A percentile compares a stretch with the other conserved stretches of the same genome.
These are phyloP conservation scores for Apis cerana DNA, from an alignment of 1,140 invertebrate species.

Conservation along the genomic window DNA sequence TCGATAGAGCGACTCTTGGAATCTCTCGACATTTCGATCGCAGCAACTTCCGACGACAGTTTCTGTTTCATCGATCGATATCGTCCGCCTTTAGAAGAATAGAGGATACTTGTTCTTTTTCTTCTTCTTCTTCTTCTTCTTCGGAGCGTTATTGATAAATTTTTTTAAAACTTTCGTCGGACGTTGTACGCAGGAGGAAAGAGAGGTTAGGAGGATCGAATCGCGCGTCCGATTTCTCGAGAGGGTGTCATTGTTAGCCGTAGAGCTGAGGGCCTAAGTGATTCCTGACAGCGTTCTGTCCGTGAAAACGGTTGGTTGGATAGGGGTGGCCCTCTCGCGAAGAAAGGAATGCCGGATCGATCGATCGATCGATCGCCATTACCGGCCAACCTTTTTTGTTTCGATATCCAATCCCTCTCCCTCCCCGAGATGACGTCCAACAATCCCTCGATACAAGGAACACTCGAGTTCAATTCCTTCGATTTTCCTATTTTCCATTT, in stretches of 20 bases:
- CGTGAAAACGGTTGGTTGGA: constrained; percentile 62
- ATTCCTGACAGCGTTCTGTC: constrained; percentile 68
- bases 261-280: constrained; percentile 63
- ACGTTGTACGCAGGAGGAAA: too few relatives aligned
- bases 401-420: constrained; percentile 12
- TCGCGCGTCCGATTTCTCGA: too few relatives aligned
- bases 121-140: too few relatives aligned
- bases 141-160: too few relatives aligned
- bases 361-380: constrained; percentile 60
- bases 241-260: constrained; percentile 64
- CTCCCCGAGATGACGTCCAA: constrained; percentile 41
- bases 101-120: too few relatives aligned
- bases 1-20: constrained; percentile 38
- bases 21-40: neutral
- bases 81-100: too few relatives aligned
- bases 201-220: too few relatives aligned
- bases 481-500: too few relatives aligned
- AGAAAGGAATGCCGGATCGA: constrained; percentile 16
- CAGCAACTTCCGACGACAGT: too few relatives aligned
- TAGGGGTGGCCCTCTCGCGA: constrained; percentile 13
- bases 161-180: too few relatives aligned
- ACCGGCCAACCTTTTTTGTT: constrained; percentile 46
- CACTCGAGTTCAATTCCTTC: too few relatives aligned
- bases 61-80: too few relatives aligned
- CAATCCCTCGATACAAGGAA: neutral